Evolutionary conservation across 2,113 vertebrate genomes (phyloP).

Genomic region (Myxocyprinus asiaticus): DNA sequence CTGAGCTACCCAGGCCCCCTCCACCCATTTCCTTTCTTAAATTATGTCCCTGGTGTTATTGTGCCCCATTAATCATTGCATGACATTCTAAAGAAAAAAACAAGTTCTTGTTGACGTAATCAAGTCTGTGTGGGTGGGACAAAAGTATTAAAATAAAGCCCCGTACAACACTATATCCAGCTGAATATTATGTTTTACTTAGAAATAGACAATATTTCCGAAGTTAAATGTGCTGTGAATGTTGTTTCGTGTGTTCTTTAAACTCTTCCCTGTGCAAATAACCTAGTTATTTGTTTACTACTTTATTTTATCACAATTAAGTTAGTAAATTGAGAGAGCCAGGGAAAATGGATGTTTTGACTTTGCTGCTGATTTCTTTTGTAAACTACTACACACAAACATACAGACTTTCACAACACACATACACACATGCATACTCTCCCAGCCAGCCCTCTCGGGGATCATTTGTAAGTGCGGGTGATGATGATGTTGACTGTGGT

Average conservation of each 20-base stretch:
- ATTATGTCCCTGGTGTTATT: too few relatives aligned
- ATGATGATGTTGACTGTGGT: conserved; percentile 60
- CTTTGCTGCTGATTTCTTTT: not conserved
- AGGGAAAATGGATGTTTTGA: not conserved
- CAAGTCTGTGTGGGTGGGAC: too few relatives aligned
- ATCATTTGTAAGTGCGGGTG: conserved; percentile 62
- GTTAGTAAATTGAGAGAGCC: not conserved
- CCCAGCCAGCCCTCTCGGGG: not conserved
- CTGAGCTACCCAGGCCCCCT: too few relatives aligned
- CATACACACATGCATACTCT: not conserved
- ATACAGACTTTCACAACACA: not conserved
- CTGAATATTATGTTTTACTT: too few relatives aligned
- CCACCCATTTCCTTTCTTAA: too few relatives aligned
- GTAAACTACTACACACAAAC: not conserved
- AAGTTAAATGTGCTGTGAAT: not conserved
- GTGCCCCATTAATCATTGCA: too few relatives aligned
- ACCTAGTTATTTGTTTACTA: not conserved
- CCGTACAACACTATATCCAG: too few relatives aligned
- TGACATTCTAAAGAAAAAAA: too few relatives aligned
- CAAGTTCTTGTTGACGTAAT: too few relatives aligned
- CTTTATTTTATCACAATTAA: not conserved
- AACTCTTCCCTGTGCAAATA: conserved; percentile 7
- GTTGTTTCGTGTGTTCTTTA: not conserved
- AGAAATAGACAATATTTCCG: too few relatives aligned
- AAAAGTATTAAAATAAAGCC: too few relatives aligned